Evolutionary conservation across 1,140 invertebrate genomes (phyloP).

Genomic region (Drosophila orena): DNA sequence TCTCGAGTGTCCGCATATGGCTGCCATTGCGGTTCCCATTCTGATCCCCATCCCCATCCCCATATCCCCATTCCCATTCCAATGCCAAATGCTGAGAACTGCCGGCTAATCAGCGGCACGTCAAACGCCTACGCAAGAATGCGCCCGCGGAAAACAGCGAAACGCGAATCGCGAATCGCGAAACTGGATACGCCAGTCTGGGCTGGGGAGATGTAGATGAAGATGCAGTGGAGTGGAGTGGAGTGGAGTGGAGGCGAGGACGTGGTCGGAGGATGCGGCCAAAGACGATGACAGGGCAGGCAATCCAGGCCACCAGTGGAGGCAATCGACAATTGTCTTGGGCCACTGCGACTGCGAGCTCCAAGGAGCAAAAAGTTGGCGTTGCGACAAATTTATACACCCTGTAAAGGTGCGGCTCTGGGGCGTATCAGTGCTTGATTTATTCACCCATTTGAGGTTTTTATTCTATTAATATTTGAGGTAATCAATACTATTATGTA

Average conservation of each 20-base stretch:
- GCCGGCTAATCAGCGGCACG: conserved; percentile 72
- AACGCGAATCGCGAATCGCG: conserved; percentile 9
- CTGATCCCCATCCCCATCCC: neutral
- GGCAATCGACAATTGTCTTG: conserved; percentile 34
- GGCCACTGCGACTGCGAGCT: conserved; percentile 8
- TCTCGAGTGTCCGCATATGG: conserved; percentile 46
- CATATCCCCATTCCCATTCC: neutral
- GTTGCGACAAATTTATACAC: conserved; percentile 36
- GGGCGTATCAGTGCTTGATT: conserved; percentile 1
- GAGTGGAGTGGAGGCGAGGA: neutral
- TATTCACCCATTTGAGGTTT: no score
- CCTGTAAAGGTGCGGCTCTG: fast-evolving
- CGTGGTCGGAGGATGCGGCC: conserved; percentile 9
- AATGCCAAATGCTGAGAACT: conserved; percentile 10
- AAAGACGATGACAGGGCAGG: conserved; percentile 39
- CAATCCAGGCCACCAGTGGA: conserved; percentile 40
- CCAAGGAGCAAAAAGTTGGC: conserved; percentile 35
- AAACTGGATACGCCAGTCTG: conserved; percentile 12
- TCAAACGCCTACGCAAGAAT: conserved; percentile 71
- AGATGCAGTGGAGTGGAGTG: no score
- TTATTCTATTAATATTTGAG: no score
- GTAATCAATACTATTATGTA: no score
- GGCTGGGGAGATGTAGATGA: neutral
- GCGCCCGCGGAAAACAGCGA: conserved; percentile 22
- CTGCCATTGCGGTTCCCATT: neutral